phyloP scores from a whole-genome alignment of 2,797 vertebrate species.

The Poliocrania exsul region DNA sequence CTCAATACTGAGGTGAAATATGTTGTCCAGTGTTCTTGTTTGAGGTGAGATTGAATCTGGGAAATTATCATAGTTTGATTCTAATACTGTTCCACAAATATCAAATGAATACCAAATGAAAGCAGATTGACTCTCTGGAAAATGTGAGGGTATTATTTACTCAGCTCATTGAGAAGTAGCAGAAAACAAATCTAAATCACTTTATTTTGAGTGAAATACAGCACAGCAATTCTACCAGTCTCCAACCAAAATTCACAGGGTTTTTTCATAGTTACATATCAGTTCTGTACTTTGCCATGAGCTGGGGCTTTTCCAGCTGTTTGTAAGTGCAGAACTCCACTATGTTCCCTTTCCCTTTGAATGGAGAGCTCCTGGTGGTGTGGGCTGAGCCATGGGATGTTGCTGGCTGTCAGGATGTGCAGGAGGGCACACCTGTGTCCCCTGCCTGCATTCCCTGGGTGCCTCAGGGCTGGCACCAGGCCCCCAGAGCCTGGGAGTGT shows the following conservation, averaged over 20 bases:
- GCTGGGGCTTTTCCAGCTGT: neutral
- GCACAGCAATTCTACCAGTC: rapidly evolving
- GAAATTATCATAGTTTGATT: neutral
- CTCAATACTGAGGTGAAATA: neutral
- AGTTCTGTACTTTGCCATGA: neutral
- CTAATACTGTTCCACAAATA: neutral
- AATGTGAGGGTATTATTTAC: neutral
- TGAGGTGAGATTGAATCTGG: neutral
- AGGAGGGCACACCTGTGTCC: neutral
- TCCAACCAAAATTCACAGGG: neutral
- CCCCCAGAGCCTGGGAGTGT: neutral
- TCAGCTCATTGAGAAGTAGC: neutral
- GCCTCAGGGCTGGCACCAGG: neutral
- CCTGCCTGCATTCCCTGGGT: neutral
- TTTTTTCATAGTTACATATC: rapidly evolving
- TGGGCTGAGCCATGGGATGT: neutral
- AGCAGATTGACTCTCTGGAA: neutral
- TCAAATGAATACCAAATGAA: neutral
- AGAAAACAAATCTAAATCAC: neutral
- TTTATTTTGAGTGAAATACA: neutral
- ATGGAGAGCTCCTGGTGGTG: neutral
- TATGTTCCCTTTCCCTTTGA: neutral
- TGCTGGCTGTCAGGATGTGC: neutral
- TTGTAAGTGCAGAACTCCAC: neutral
- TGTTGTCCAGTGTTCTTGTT: neutral